phyloP scores from a whole-genome alignment of 2,888 invertebrate genomes.

The Phania funesta region DNA sequence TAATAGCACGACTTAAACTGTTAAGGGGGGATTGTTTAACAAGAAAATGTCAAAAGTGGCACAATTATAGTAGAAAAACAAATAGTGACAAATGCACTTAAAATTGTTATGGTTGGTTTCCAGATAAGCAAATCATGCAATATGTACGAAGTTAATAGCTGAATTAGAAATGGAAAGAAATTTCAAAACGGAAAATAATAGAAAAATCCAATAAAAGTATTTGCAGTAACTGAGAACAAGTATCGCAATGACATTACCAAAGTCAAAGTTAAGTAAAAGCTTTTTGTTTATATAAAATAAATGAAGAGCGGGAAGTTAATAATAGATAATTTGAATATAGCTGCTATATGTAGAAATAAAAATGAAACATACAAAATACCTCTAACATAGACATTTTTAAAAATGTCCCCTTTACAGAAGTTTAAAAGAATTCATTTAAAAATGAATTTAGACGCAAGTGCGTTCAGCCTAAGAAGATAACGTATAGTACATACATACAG shows the following conservation, averaged over 20 bases:
- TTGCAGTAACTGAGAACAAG: conserved; percentile 21
- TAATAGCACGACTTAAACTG: not conserved
- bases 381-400: no score
- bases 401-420: no score
- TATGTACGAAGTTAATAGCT: conserved; percentile 37
- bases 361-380: no score
- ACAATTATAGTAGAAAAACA: conserved; percentile 21
- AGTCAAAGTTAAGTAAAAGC: conserved; percentile 62
- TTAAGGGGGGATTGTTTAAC: not conserved
- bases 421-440: no score
- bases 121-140: conserved; percentile 42
- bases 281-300: conserved; percentile 9
- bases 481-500: no score
- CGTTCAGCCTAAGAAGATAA: no score
- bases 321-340: no score
- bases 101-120: conserved; percentile 7
- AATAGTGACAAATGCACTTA: conserved; percentile 48
- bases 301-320: not conserved
- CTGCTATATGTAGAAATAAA: no score
- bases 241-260: conserved; percentile 59
- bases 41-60: conserved; percentile 21
- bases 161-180: not conserved
- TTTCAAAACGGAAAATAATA: not conserved
- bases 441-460: no score
- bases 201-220: not conserved